These are phyloP conservation scores for Danio jaintianensis DNA, from an alignment of 2,797 vertebrate genomes.

Conservation along the genomic window DNA sequence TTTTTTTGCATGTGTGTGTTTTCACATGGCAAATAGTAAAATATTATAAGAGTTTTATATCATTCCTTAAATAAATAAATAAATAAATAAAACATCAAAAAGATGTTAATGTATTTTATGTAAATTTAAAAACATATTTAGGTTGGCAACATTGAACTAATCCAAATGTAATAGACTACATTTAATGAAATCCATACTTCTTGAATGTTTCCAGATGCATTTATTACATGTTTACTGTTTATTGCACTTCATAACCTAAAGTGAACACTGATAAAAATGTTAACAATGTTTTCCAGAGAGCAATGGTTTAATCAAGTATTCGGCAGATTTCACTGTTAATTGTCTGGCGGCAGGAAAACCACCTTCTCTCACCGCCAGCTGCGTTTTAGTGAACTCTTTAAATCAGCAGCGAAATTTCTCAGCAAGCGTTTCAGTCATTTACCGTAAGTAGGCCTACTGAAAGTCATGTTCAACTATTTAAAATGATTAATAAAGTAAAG, in stretches of 20 bases:
- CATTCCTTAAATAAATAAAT: too few species aligned
- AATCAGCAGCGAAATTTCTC: neutral
- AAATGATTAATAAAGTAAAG: neutral
- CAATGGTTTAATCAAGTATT: neutral
- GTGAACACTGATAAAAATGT: neutral
- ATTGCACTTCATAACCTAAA: neutral
- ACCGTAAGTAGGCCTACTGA: constrained; percentile 54
- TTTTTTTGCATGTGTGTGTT: too few species aligned
- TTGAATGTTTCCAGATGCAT: neutral
- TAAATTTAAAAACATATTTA: too few species aligned
- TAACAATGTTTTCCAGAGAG: constrained; percentile 19
- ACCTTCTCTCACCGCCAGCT: neutral
- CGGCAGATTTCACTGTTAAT: neutral
- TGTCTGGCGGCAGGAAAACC: neutral
- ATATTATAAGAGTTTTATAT: too few species aligned
- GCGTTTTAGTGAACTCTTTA: constrained; percentile 55
- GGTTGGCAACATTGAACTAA: neutral
- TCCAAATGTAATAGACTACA: neutral
- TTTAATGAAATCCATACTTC: neutral
- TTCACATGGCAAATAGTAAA: too few species aligned
- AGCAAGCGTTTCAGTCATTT: constrained; percentile 53
- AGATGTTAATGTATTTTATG: too few species aligned
- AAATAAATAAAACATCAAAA: too few species aligned
- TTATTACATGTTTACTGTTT: neutral
- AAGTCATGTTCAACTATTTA: neutral